phyloP scores from a whole-genome alignment of 2,797 vertebrate genomes.

The Gouania willdenowi region DNA sequence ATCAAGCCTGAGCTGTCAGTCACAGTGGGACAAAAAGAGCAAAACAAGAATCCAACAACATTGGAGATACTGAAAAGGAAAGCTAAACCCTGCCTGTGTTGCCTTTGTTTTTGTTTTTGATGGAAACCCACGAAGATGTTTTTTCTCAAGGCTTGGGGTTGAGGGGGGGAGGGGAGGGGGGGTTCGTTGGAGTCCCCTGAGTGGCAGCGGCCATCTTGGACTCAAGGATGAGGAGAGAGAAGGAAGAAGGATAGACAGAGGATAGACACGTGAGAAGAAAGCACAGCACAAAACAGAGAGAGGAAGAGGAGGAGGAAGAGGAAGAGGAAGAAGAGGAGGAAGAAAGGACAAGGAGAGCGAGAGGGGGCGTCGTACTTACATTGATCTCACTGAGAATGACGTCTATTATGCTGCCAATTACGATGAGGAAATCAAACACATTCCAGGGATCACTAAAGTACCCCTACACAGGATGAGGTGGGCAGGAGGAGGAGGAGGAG shows the following conservation, averaged over 20 bases:
- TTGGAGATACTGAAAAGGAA: conserved; percentile 22
- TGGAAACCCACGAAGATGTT: conserved; percentile 36
- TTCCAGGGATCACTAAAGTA: conserved; percentile 99
- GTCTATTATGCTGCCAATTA: conserved; percentile 99
- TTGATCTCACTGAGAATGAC: conserved; percentile 99
- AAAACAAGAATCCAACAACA: conserved; percentile 32
- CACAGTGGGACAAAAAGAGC: conserved; percentile 36
- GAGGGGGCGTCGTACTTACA: conserved; percentile 88
- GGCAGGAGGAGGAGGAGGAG: conserved; percentile 84
- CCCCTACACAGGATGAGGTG: conserved; percentile 95
- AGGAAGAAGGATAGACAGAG: conserved; percentile 23
- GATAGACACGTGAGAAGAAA: conserved; percentile 30
- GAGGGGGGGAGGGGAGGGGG: background rate
- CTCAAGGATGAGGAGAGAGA: conserved; percentile 42
- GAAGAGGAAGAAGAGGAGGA: conserved; percentile 30
- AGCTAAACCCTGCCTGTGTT: conserved; percentile 47
- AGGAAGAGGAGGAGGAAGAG: conserved; percentile 33
- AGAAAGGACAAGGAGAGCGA: conserved; percentile 35
- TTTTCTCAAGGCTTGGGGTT: conserved; percentile 10
- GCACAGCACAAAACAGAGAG: conserved; percentile 38
- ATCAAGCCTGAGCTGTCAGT: conserved; percentile 57
- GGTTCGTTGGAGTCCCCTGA: conserved; percentile 33
- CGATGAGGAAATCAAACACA: conserved; percentile 99
- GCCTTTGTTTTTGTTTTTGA: conserved; percentile 22
- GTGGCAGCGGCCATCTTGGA: conserved; percentile 64